Percentiles rank a stretch among this genome's conserved stretches.
Conservation (phyloP, 2,797 vertebrate species). For the Labeo calbasu region DNA sequence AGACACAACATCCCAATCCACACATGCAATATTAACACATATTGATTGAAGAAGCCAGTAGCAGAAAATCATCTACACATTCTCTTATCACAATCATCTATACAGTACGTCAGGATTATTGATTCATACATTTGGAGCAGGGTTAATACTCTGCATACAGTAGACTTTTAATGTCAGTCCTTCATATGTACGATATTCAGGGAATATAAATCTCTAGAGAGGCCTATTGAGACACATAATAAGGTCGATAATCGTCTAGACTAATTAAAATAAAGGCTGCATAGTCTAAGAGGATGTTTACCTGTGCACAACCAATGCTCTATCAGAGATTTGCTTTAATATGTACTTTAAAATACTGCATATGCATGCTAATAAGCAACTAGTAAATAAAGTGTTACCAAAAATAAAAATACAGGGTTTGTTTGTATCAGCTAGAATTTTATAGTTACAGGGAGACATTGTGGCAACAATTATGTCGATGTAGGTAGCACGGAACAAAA, state of each 20-base stretch:
- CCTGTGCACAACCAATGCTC: background rate
- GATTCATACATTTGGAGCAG: background rate
- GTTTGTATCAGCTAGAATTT: background rate
- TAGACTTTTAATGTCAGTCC: background rate
- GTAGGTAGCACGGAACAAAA: background rate
- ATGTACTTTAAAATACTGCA: background rate
- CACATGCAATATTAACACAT: background rate
- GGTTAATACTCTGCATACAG: background rate
- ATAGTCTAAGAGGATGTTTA: background rate
- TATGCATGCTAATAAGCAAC: background rate
- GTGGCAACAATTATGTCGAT: background rate
- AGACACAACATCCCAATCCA: background rate
- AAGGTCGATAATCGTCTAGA: constrained; percentile 13
- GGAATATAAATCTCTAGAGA: background rate
- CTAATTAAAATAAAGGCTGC: constrained; percentile 10
- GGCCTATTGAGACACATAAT: background rate
- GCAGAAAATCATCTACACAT: background rate
- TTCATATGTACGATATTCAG: background rate
- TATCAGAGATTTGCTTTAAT: background rate
- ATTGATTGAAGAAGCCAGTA: background rate
- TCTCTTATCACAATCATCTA: background rate
- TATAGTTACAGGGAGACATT: background rate
- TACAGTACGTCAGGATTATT: background rate
- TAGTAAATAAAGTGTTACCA: background rate
- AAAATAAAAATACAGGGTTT: too few species aligned